A percentile compares a stretch with the other conserved stretches of the same genome.
phyloP scores from a whole-genome alignment of 2,888 invertebrate genomes.

The Hirtodrosophila cameraria region DNA sequence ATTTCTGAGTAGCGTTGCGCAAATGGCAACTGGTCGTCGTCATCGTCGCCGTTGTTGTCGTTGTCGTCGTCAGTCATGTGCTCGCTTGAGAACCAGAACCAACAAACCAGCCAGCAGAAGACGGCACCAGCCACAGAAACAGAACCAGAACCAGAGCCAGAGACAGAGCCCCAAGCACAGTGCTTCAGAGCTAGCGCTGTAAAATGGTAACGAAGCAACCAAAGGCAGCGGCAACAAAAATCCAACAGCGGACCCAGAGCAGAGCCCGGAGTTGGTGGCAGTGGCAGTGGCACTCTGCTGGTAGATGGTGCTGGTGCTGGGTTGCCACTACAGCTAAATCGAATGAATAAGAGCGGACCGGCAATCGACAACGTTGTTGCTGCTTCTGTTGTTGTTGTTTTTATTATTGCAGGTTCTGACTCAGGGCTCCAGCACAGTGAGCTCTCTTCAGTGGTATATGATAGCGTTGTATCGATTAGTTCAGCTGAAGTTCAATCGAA shows the following conservation, averaged over 20 bases:
- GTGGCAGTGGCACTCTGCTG: slow-evolving; percentile 18
- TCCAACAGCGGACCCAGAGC: slow-evolving; percentile 38
- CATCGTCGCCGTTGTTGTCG: slow-evolving; percentile 25
- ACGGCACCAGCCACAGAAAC: slow-evolving; percentile 40
- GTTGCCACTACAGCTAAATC: slow-evolving; percentile 47
- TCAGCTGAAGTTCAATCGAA: no score
- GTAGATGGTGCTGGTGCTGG: slow-evolving; percentile 43
- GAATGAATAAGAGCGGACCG: slow-evolving; percentile 58
- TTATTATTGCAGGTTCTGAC: slow-evolving; percentile 46
- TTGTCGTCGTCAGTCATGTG: slow-evolving; percentile 59
- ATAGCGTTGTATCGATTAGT: no score
- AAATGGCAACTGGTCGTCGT: slow-evolving; percentile 73
- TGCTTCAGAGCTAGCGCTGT: slow-evolving; percentile 35
- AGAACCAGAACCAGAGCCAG: slow-evolving; percentile 15
- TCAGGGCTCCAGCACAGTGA: slow-evolving; percentile 49
- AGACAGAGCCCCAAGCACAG: slow-evolving; percentile 50
- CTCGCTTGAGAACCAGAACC: slow-evolving; percentile 61
- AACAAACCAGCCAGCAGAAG: slow-evolving; percentile 55
- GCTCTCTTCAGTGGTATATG: slow-evolving; percentile 47
- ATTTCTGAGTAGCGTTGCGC: slow-evolving; percentile 64
- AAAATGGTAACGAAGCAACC: slow-evolving; percentile 65
- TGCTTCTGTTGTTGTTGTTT: slow-evolving; percentile 15
- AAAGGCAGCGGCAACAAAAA: slow-evolving; percentile 56
- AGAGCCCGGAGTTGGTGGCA: slow-evolving; percentile 32
- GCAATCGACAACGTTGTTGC: slow-evolving; percentile 33